Percentiles rank a stretch among this genome's conserved stretches.
Conservation (phyloP, 2,113 vertebrate species). For the Stegostoma tigrinum region DNA sequence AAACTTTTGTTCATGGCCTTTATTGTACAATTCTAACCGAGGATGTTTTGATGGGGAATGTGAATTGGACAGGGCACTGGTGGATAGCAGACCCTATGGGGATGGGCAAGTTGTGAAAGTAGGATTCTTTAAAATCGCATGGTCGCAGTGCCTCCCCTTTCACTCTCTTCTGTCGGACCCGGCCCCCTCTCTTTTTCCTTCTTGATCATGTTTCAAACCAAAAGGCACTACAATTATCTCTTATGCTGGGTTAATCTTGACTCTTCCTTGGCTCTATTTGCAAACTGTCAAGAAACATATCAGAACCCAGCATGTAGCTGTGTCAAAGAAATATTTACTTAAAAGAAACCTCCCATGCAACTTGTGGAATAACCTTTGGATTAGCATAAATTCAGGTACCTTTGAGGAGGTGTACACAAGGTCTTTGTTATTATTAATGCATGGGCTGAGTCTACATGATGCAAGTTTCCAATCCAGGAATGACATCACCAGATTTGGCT, state of each 20-base stretch:
- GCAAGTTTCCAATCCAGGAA: not conserved
- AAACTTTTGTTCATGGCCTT: not conserved
- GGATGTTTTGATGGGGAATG: not conserved
- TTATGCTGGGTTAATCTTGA: not conserved
- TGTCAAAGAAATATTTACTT: not conserved
- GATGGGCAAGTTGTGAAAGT: not conserved
- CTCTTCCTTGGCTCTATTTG: not conserved
- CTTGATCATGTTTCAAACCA: not conserved
- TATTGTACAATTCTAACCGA: not conserved
- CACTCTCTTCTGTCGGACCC: not conserved
- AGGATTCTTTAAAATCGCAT: not conserved
- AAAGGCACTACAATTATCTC: not conserved
- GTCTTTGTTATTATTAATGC: not conserved
- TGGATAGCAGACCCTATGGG: not conserved
- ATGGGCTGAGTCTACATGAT: not conserved
- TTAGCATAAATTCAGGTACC: not conserved
- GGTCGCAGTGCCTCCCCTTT: not conserved
- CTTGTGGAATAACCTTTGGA: not conserved
- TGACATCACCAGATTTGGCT: not conserved
- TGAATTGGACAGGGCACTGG: not conserved
- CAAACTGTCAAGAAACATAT: not conserved
- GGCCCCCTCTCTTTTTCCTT: not conserved
- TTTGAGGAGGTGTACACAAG: not conserved
- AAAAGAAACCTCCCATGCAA: not conserved
- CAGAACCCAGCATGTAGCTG: not conserved